Evolutionary conservation across 2,113 vertebrate species (phyloP).

Genomic region (Phoenicopterus ruber): DNA sequence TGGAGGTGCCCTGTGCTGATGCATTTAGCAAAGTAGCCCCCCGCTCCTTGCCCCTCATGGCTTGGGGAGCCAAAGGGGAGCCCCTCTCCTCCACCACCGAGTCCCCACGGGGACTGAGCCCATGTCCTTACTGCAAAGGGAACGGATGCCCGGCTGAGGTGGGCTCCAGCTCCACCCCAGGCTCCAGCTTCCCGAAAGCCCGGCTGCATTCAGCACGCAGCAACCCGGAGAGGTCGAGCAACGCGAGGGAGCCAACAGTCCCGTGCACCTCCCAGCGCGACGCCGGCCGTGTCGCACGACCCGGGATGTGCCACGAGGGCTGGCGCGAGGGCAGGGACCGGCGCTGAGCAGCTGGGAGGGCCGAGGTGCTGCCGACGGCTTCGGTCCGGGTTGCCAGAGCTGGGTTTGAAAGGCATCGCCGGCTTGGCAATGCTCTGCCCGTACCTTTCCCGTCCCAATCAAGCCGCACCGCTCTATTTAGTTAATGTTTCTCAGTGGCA

Average conservation of each 20-base stretch:
- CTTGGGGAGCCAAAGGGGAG: neutral
- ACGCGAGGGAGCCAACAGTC: neutral
- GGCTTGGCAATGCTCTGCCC: neutral
- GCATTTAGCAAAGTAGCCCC: neutral
- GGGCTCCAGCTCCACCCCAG: neutral
- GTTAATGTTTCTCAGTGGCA: neutral
- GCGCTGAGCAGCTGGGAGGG: neutral
- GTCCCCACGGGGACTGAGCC: neutral
- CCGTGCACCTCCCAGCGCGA: rapidly evolving
- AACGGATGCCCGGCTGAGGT: neutral
- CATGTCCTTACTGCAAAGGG: neutral
- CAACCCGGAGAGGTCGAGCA: rapidly evolving
- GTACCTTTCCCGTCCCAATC: neutral
- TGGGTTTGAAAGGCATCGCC: neutral
- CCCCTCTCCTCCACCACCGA: neutral
- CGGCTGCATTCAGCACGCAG: neutral
- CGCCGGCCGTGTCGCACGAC: rapidly evolving
- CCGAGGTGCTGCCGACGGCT: neutral
- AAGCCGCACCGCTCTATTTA: neutral
- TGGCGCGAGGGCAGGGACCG: neutral
- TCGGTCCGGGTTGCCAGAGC: neutral
- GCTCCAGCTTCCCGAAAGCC: neutral
- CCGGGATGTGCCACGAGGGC: neutral
- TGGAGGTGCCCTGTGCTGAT: neutral
- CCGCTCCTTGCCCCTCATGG: neutral